phyloP scores from a whole-genome alignment of 2,113 vertebrate genomes.

The Craseonycteris thonglongyai region DNA sequence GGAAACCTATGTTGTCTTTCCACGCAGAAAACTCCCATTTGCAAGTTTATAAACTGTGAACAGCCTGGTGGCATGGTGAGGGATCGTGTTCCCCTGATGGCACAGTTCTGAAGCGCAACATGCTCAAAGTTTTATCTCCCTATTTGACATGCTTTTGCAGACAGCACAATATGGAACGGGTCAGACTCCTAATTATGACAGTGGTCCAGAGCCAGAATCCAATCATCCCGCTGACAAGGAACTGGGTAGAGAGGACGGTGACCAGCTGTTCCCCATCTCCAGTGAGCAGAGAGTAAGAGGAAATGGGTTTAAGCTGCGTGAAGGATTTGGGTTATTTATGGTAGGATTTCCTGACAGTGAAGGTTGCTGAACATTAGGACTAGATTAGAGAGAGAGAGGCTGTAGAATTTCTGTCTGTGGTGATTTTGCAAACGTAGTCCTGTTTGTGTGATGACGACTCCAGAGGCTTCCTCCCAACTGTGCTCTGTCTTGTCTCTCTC shows the following conservation, averaged over 20 bases:
- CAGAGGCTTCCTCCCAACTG: not conserved
- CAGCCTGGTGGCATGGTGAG: not conserved
- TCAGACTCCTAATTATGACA: conserved; percentile 54
- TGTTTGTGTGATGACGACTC: not conserved
- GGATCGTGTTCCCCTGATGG: not conserved
- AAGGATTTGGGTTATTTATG: conserved; percentile 69
- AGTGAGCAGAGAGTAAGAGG: conserved; percentile 50
- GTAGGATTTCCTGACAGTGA: conserved; percentile 52
- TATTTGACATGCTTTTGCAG: conserved; percentile 32
- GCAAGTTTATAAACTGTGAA: not conserved
- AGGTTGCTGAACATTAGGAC: conserved; percentile 51
- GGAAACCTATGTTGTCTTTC: not conserved
- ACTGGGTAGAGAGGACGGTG: conserved; percentile 5
- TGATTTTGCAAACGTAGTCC: conserved; percentile 31
- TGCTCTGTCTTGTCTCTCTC: not conserved
- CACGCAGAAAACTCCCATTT: not conserved
- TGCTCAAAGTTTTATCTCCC: conserved; percentile 7
- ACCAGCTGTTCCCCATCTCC: conserved; percentile 66
- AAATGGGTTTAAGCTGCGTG: conserved; percentile 71
- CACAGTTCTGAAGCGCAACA: conserved; percentile 3
- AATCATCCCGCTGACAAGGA: conserved; percentile 52
- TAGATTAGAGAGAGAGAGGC: conserved; percentile 39
- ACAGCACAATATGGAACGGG: conserved; percentile 43
- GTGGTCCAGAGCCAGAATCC: conserved; percentile 54
- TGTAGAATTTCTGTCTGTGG: conserved; percentile 5